These are phyloP conservation scores for Elysia crispata DNA, from an alignment of 2,888 invertebrate genomes.

Conservation along the genomic window DNA sequence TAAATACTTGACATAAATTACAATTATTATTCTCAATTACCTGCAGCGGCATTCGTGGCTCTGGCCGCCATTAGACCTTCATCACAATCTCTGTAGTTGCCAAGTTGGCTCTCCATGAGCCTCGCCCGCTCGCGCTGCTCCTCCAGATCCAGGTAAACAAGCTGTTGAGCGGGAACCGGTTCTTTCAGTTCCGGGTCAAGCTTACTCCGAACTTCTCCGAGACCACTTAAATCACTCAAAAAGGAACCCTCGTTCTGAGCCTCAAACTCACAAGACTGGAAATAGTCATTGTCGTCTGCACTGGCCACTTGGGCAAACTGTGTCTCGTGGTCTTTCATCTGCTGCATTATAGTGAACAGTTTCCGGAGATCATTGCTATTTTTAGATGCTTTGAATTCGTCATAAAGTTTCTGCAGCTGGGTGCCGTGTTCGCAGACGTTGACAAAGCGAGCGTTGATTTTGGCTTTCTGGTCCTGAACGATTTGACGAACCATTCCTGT, in stretches of 20 bases:
- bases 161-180: conserved; percentile 64
- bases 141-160: conserved; percentile 60
- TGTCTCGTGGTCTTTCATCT: conserved; percentile 65
- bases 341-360: conserved; percentile 66
- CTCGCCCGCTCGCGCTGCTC: conserved; percentile 53
- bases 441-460: conserved; percentile 65
- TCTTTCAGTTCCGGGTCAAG: conserved; percentile 62
- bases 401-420: conserved; percentile 66
- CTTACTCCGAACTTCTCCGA: conserved; percentile 65
- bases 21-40: neutral
- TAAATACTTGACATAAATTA: too few species aligned
- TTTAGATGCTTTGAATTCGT: conserved; percentile 64
- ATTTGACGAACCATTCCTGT: conserved; percentile 63
- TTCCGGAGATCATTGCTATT: conserved; percentile 65
- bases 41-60: conserved; percentile 21
- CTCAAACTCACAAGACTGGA: conserved; percentile 64
- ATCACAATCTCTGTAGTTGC: conserved; percentile 52
- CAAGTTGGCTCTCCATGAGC: conserved; percentile 48
- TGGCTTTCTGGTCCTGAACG: conserved; percentile 65
- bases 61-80: conserved; percentile 44
- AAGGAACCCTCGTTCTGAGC: conserved; percentile 67
- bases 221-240: conserved; percentile 67
- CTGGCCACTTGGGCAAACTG: conserved; percentile 61
- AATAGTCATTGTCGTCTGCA: conserved; percentile 65
- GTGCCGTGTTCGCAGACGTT: conserved; percentile 67